Conservation (phyloP, 1,140 invertebrate genomes). For the Ptiloglossa arizonensis region DNA sequence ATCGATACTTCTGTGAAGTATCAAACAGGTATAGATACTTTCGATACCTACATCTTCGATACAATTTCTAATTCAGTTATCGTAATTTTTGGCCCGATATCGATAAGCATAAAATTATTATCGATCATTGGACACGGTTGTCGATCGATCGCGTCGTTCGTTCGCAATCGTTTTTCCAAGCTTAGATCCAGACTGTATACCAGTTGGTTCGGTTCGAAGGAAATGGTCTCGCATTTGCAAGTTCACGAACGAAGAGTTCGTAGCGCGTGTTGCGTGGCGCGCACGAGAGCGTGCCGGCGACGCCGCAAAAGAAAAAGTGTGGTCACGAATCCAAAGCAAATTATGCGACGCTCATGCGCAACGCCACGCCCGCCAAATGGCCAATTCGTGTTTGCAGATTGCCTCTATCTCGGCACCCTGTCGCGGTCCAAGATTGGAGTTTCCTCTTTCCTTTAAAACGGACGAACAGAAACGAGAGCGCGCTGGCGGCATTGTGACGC, state of each 20-base stretch:
- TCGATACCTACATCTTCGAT: too few species aligned
- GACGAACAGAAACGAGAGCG: constrained; percentile 45
- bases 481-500: constrained; percentile 10
- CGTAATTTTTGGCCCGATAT: too few species aligned
- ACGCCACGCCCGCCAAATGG: constrained; percentile 79
- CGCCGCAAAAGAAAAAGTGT: constrained; percentile 56
- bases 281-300: constrained; percentile 29
- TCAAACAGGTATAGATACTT: too few species aligned
- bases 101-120: too few species aligned
- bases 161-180: too few species aligned
- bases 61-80: too few species aligned
- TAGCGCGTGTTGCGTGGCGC: constrained; percentile 18
- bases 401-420: constrained; percentile 80
- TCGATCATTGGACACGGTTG: too few species aligned
- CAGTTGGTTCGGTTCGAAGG: background rate
- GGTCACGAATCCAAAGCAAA: constrained; percentile 70
- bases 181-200: too few species aligned
- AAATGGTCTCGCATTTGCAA: background rate
- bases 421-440: constrained; percentile 74
- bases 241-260: constrained; percentile 22
- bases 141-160: too few species aligned
- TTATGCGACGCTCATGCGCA: constrained; percentile 71
- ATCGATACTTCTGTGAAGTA: too few species aligned
- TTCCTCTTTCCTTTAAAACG: constrained; percentile 75
- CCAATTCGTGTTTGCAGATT: constrained; percentile 81